These are phyloP conservation scores for Germaria angustata DNA, from an alignment of 2,888 invertebrate species.

Conservation along the genomic window DNA sequence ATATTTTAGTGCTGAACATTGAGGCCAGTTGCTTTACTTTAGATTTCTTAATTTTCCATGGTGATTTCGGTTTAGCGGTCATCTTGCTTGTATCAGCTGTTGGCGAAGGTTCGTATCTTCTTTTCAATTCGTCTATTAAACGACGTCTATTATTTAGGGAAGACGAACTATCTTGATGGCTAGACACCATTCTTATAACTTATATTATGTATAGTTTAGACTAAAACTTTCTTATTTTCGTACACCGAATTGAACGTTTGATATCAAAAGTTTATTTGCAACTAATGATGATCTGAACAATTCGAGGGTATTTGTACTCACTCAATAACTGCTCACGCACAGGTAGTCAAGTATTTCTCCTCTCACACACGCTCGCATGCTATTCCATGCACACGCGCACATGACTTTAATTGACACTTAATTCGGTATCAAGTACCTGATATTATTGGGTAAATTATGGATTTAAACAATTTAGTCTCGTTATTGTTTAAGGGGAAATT, in stretches of 20 bases:
- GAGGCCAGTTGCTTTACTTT: slow-evolving; percentile 75
- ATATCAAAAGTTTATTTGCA: neutral
- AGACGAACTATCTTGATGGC: neutral
- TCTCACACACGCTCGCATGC: neutral
- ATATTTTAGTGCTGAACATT: slow-evolving; percentile 74
- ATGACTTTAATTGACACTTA: neutral
- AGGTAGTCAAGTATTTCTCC: no score
- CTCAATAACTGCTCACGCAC: no score
- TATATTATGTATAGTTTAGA: neutral
- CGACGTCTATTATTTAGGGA: neutral
- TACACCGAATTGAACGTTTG: neutral
- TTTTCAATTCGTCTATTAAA: slow-evolving; percentile 70
- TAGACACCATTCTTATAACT: neutral
- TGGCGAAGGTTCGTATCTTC: slow-evolving; percentile 69
- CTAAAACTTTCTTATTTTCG: neutral
- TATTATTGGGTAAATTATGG: neutral
- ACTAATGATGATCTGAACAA: no score
- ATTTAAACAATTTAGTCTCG: neutral
- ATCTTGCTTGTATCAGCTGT: neutral
- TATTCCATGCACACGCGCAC: neutral
- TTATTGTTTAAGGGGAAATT: neutral
- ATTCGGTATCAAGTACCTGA: neutral
- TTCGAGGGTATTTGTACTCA: no score
- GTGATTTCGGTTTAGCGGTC: slow-evolving; percentile 53
- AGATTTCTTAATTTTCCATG: slow-evolving; percentile 63